A percentile compares a stretch with the other conserved stretches of the same genome.
phyloP scores from a whole-genome alignment of 2,888 invertebrate species.

The Exocentrus adspersus region DNA sequence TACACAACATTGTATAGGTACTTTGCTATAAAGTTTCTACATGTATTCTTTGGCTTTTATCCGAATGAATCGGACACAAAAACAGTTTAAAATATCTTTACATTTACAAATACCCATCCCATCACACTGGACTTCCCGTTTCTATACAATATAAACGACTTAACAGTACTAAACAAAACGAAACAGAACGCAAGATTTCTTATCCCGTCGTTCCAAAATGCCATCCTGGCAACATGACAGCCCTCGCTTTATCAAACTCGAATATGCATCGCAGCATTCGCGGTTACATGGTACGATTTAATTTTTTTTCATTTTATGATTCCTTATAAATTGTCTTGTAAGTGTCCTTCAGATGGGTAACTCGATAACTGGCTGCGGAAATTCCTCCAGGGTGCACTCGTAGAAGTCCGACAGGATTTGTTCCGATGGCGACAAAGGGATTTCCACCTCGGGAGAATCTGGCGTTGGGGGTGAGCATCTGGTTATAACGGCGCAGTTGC shows the following conservation, averaged over 20 bases:
- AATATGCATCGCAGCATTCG: constrained; percentile 3
- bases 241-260: background rate
- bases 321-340: background rate
- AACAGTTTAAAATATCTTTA: background rate
- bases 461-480: constrained; percentile 57
- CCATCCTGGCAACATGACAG: constrained; percentile 17
- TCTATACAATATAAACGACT: background rate
- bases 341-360: constrained; percentile 65
- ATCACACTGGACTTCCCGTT: too few relatives aligned
- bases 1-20: too few relatives aligned
- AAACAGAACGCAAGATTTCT: constrained; percentile 15
- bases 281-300: background rate
- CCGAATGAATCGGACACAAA: background rate
- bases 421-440: constrained; percentile 68
- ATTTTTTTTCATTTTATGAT: constrained; percentile 6
- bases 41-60: background rate
- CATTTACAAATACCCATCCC: too few relatives aligned
- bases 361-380: constrained; percentile 73
- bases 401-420: constrained; percentile 74
- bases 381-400: constrained; percentile 72
- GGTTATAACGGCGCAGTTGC: constrained; percentile 69
- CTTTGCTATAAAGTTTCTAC: background rate
- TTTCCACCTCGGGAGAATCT: constrained; percentile 46
- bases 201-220: constrained; percentile 15
- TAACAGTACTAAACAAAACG: background rate